phyloP scores from a whole-genome alignment of 2,113 vertebrate genomes.

The Pipra filicauda region DNA sequence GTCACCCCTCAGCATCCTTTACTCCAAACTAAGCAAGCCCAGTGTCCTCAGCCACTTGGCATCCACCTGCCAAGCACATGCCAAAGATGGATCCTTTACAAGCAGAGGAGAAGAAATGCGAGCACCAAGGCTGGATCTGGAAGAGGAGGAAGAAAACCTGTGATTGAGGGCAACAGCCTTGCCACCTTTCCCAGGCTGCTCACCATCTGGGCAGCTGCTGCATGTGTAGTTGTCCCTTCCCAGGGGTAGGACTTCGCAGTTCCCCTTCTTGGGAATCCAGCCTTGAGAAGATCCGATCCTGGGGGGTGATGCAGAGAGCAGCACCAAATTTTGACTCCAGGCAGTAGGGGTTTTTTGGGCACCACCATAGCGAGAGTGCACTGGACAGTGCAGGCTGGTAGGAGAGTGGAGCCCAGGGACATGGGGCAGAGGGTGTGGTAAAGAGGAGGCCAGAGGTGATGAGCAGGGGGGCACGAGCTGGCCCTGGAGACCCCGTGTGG shows the following conservation, averaged over 20 bases:
- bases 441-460: background rate
- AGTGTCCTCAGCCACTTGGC: background rate
- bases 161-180: background rate
- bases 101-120: background rate
- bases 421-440: background rate
- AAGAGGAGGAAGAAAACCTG: background rate
- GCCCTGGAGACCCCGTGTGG: fast-evolving
- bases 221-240: fast-evolving
- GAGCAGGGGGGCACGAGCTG: background rate
- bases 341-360: background rate
- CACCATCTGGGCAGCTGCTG: background rate
- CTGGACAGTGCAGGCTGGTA: background rate
- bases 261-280: background rate
- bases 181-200: background rate
- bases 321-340: background rate
- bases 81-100: background rate
- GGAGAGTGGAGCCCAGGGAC: background rate
- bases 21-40: background rate
- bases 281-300: background rate
- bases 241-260: background rate
- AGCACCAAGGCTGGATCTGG: background rate
- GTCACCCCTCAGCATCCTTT: background rate
- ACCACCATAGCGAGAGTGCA: background rate
- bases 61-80: background rate
- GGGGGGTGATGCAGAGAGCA: background rate